Percentiles rank a stretch among this genome's conserved stretches.
phyloP scores from a whole-genome alignment of 2,888 invertebrate genomes.

The Cerastis leucographa region DNA sequence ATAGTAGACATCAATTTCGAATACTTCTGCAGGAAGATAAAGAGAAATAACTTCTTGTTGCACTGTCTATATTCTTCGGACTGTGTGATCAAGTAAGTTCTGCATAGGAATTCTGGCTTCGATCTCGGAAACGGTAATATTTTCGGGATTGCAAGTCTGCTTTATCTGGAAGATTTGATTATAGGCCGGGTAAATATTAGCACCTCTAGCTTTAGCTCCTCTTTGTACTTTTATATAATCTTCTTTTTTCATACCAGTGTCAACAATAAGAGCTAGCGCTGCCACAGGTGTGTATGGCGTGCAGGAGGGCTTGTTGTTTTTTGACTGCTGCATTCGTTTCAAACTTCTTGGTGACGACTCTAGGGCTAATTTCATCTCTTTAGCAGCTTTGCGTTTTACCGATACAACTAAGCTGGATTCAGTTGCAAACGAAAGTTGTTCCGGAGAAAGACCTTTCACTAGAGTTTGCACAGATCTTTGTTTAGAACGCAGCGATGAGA shows the following conservation, averaged over 20 bases:
- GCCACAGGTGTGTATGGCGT: slow-evolving; percentile 20
- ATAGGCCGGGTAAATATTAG: slow-evolving; percentile 40
- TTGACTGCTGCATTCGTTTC: slow-evolving; percentile 20
- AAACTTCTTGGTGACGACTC: slow-evolving; percentile 14
- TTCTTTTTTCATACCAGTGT: slow-evolving; percentile 22
- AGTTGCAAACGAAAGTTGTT: slow-evolving; percentile 22
- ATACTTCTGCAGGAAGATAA: slow-evolving; percentile 9
- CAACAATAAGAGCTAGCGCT: slow-evolving; percentile 20
- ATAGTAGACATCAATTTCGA: slow-evolving; percentile 15
- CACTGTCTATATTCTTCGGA: slow-evolving; percentile 4
- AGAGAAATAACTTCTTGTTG: slow-evolving; percentile 16
- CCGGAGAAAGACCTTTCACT: slow-evolving; percentile 3
- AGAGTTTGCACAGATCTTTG: slow-evolving; percentile 24
- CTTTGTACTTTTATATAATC: slow-evolving; percentile 31
- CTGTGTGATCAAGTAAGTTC: slow-evolving; percentile 22
- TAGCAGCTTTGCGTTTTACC: too few species aligned
- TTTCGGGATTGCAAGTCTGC: slow-evolving; percentile 17
- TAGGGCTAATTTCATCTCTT: too few species aligned
- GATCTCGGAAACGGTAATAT: slow-evolving; percentile 19
- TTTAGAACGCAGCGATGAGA: slow-evolving; percentile 19
- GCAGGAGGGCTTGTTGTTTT: slow-evolving; percentile 1
- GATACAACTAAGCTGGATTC: too few species aligned
- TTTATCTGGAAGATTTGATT: slow-evolving; percentile 20
- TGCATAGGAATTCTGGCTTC: slow-evolving; percentile 18
- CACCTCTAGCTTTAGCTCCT: slow-evolving; percentile 39